Evolutionary conservation across 2,888 invertebrate genomes (phyloP).

Genomic region (Apodemia arnacis): DNA sequence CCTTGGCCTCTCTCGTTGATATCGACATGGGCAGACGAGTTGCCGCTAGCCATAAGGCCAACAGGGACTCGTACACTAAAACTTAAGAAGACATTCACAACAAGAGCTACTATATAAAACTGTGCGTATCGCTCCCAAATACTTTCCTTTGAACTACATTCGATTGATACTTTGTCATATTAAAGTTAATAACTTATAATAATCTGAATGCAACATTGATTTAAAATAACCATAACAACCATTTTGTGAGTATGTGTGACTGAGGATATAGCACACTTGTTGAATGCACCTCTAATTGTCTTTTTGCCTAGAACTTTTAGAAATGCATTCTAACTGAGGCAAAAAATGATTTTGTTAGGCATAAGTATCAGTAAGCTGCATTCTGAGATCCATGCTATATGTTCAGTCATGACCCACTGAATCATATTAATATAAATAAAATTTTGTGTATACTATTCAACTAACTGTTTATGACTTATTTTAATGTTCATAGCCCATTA

Average conservation of each 20-base stretch:
- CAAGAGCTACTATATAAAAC: constrained; percentile 90
- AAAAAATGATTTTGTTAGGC: constrained; percentile 88
- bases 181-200: constrained; percentile 91
- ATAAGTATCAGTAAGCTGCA: constrained; percentile 91
- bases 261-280: constrained; percentile 91
- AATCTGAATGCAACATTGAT: constrained; percentile 93
- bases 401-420: constrained; percentile 92
- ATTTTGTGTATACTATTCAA: constrained; percentile 89
- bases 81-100: constrained; percentile 90
- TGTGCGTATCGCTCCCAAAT: constrained; percentile 93
- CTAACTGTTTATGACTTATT: constrained; percentile 88
- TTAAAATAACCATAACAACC: constrained; percentile 92
- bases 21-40: constrained; percentile 25
- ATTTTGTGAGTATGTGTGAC: constrained; percentile 91
- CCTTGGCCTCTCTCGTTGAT: constrained; percentile 89
- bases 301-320: constrained; percentile 76
- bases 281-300: constrained; percentile 87
- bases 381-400: constrained; percentile 94
- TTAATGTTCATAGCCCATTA: constrained; percentile 92
- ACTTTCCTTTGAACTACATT: constrained; percentile 92
- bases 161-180: constrained; percentile 91
- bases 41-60: constrained; percentile 79
- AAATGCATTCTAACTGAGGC: constrained; percentile 87
- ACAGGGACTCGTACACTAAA: constrained; percentile 87
- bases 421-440: constrained; percentile 91